A percentile compares a stretch with the other conserved stretches of the same genome.
Conservation (phyloP, 2,888 invertebrate genomes). For the Trissolcus japonicus region DNA sequence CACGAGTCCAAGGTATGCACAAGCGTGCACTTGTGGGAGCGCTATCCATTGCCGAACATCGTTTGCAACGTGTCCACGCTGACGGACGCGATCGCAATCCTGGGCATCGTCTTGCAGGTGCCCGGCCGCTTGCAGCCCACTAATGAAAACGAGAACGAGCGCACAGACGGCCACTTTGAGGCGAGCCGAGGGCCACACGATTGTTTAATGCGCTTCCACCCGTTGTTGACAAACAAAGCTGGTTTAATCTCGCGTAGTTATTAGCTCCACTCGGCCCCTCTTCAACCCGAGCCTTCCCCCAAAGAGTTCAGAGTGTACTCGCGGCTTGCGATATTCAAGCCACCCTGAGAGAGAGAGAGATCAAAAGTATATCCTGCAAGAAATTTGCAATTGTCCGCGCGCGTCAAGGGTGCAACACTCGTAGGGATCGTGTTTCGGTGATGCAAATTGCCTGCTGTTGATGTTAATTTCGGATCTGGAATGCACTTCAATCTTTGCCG, state of each 20-base stretch:
- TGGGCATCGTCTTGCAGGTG: conserved; percentile 45
- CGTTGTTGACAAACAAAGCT: conserved; percentile 50
- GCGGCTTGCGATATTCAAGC: conserved; percentile 34
- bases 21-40: conserved; percentile 45
- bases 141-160: conserved; percentile 45
- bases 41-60: conserved; percentile 45
- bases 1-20: conserved; percentile 41
- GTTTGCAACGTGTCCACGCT: conserved; percentile 44
- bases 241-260: conserved; percentile 49
- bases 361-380: conserved; percentile 49
- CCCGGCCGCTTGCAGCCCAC: conserved; percentile 11
- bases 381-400: conserved; percentile 32
- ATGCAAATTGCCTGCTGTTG: conserved; percentile 23
- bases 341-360: conserved; percentile 26
- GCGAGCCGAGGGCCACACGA: conserved; percentile 13
- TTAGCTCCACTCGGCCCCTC: conserved; percentile 36
- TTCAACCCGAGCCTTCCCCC: background rate
- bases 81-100: conserved; percentile 41
- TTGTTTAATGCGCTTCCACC: conserved; percentile 39
- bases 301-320: conserved; percentile 43
- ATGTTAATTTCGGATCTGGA: conserved; percentile 43
- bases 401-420: conserved; percentile 19
- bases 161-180: conserved; percentile 34
- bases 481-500: conserved; percentile 26
- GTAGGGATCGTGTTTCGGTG: conserved; percentile 27